Evolutionary conservation across 2,888 invertebrate species (phyloP).

Genomic region (Hypomecis atomaria): DNA sequence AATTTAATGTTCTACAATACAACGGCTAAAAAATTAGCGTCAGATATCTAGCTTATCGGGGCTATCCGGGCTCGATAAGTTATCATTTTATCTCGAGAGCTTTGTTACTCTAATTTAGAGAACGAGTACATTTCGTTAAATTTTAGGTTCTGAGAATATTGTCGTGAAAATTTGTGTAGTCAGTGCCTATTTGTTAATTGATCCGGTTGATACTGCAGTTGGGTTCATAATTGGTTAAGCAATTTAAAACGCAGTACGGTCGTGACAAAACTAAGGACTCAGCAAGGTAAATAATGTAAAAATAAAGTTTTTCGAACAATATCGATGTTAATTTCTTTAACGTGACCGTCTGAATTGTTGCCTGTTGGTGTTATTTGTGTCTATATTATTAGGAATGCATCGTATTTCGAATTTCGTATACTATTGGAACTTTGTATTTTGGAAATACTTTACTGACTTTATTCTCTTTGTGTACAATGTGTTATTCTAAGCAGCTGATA

Average conservation of each 20-base stretch:
- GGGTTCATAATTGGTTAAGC: neutral
- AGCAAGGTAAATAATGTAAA: conserved; percentile 25
- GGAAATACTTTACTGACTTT: too few species aligned
- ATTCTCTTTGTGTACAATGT: too few species aligned
- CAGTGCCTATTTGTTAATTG: neutral
- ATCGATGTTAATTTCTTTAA: neutral
- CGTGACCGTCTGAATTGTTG: conserved; percentile 22
- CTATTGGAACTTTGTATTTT: too few species aligned
- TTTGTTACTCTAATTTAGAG: conserved; percentile 2
- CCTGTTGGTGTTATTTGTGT: conserved; percentile 16
- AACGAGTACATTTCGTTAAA: neutral
- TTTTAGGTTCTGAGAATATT: neutral
- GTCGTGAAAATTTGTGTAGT: neutral
- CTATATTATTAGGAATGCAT: neutral
- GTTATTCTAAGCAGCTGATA: too few species aligned
- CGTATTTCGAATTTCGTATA: neutral
- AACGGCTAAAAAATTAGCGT: conserved; percentile 11
- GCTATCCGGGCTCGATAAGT: conserved; percentile 42
- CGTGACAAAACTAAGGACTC: conserved; percentile 16
- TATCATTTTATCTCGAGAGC: conserved; percentile 46
- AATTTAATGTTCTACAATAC: neutral
- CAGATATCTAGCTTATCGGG: conserved; percentile 10
- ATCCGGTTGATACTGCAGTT: neutral
- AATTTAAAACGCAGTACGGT: neutral
- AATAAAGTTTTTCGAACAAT: conserved; percentile 16